phyloP scores from a whole-genome alignment of 2,797 vertebrate species.

The Alauda arvensis region DNA sequence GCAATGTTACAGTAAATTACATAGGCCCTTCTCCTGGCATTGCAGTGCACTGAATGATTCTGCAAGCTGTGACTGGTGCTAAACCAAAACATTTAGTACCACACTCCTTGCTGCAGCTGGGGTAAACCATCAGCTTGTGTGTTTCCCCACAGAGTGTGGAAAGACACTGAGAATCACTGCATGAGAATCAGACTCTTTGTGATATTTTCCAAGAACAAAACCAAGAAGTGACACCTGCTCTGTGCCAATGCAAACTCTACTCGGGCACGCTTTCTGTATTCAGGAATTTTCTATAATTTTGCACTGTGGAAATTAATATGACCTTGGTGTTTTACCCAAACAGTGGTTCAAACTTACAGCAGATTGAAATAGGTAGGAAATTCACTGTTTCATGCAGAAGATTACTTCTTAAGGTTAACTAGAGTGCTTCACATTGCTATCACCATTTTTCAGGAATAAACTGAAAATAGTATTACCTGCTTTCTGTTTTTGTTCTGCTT shows the following conservation, averaged over 20 bases:
- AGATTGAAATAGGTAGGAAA: background rate
- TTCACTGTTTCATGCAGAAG: background rate
- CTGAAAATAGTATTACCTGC: background rate
- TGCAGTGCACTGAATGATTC: background rate
- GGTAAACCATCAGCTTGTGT: background rate
- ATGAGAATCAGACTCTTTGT: background rate
- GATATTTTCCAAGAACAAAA: background rate
- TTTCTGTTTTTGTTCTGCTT: background rate
- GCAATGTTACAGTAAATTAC: rapidly evolving
- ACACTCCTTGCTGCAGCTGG: background rate
- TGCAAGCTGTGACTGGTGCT: background rate
- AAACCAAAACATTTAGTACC: background rate
- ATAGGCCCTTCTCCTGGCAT: background rate
- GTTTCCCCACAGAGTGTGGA: background rate
- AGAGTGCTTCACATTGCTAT: background rate
- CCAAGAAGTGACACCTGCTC: background rate
- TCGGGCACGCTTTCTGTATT: background rate
- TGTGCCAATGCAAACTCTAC: background rate
- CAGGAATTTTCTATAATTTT: background rate
- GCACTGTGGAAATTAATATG: background rate
- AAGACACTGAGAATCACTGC: background rate
- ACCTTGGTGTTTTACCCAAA: background rate
- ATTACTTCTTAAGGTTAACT: background rate
- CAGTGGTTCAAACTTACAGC: background rate
- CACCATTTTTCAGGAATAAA: background rate